Base-by-base conservation (phyloP, 2,113 vertebrate species). In the Centropus bengalensis region DNA sequence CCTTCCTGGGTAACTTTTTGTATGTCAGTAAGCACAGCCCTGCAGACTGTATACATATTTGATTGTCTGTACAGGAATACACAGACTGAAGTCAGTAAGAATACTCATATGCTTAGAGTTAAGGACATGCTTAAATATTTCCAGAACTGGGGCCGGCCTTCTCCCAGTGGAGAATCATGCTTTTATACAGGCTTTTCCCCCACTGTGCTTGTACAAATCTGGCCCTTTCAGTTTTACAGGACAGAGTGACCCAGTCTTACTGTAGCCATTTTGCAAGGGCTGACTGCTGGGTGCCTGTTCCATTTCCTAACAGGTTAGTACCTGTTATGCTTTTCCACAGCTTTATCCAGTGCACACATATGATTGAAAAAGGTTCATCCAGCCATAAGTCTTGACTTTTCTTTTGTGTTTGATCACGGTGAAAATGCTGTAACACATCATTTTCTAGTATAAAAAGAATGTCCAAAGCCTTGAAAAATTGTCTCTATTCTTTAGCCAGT, bases 221-320 rank as follows among this genome's bases (percentile, higher is more conserved):
- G 94, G 23, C 94, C 82, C 93, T 96, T 96, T 96, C 96, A 94
- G 82, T 58, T 91, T 91, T 52, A 83, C 94, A 75, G 51, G 82
- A 59, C 10, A 54, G 95, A 30, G 54, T 73, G 84, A 91, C 95
- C 84, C 71, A 81, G 10, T 80, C 60, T 80, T 59, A 38, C 55
- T 0, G 47, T 71, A 56, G 93, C 90, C 93, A 95, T 95, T 97
- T 96, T 97, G 75, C 91, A 86, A 88, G 44, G 78, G 75, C 91
- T 91, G 84, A 6, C 51, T 95, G 93, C 89, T 91, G 76, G 91
- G 74, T 95, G 93, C 33, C n/a, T 81, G 60, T 63, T 94, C 89
- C 93, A 51, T 22, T 40, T 84, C 45, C 79, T 81, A 33, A 62
- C 75, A 75, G 42, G 66, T 81, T 81, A 63, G 62, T 88, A 93